A percentile compares a stretch with the other conserved stretches of the same genome.
These are phyloP conservation scores for Oostethus manadensis DNA, from an alignment of 2,113 vertebrate species.

Conservation along the genomic window DNA sequence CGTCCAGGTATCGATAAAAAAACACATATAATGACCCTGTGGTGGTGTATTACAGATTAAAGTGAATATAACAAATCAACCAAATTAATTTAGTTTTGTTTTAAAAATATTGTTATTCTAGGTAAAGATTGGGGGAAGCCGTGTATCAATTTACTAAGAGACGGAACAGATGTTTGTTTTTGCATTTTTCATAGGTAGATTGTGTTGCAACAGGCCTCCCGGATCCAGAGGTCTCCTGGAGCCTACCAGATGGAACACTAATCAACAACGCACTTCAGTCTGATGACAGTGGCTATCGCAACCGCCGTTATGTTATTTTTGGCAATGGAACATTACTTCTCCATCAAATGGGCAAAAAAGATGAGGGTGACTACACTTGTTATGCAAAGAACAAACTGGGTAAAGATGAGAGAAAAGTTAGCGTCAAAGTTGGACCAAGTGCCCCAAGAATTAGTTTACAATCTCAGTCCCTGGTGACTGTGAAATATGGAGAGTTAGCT, in stretches of 20 bases:
- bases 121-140: neutral
- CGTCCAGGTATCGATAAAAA: conserved; percentile 56
- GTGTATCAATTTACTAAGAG: too few relatives aligned
- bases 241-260: conserved; percentile 74
- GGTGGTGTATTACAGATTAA: neutral
- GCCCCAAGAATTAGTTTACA: conserved; percentile 59
- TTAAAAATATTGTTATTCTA: neutral
- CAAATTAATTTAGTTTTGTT: neutral
- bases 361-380: conserved; percentile 77
- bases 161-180: neutral
- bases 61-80: neutral
- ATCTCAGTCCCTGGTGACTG: conserved; percentile 46
- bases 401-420: conserved; percentile 72
- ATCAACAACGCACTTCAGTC: conserved; percentile 74
- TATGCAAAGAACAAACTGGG: conserved; percentile 74
- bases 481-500: conserved; percentile 54
- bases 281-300: conserved; percentile 66
- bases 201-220: conserved; percentile 75
- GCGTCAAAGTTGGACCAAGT: conserved; percentile 61
- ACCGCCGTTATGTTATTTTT: conserved; percentile 70
- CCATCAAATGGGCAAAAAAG: conserved; percentile 69
- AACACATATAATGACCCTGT: neutral
- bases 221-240: conserved; percentile 74
- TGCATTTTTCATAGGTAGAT: conserved; percentile 58
- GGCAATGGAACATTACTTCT: conserved; percentile 74